Base-by-base conservation (phyloP, 2,113 vertebrate genomes). In the Ranitomeya imitator region DNA sequence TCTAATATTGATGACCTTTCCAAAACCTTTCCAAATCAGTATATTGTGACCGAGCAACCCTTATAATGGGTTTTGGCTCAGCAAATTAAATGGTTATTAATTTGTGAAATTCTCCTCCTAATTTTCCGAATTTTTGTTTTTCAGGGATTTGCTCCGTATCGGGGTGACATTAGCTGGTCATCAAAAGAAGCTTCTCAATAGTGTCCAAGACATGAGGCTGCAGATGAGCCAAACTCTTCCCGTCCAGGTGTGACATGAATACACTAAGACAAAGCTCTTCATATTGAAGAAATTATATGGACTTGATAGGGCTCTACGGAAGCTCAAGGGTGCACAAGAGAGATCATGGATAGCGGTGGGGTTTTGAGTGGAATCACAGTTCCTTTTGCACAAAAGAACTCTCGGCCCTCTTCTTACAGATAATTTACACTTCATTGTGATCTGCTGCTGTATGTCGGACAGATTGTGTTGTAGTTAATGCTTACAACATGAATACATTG, bases 191-290 rank as follows among this genome's bases (percentile, higher is more conserved):
- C 99, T 99, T 90, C 95, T 99, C 37, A 97, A 97, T 94, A 99
- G 98, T 93, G 99, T 99, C 96, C 98, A 99, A 95, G 98, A 99
- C 94, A 99, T 99, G 98, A 95, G 98, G 94, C 94, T 99, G 94
- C 98, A 99, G 94, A 99, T 99, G 98, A 99, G 99, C 95, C 98
- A 99, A 96, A 99, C 98, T 0, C 96, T 99, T 92, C 98, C 98
- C 0, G 97, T 99, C 93, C 98, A 99, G 95, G 98, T 99, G 95
- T 99, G 97, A 99, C 93, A 90, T 0, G 89, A 83, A 89, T 90
- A 77, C 77, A 93, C 90, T 60, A 60, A 45, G 69, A 84, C 81
- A 54, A 59, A 84, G 67, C 81, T 88, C 87, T 88, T 88, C 87
- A 88, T 88, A 88, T 88, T 88, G 87, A 88, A 88, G 87, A 88